Percentiles rank a stretch among this genome's conserved stretches.
Conservation (phyloP, 1,140 invertebrate species). For the Leptinotarsa texana region DNA sequence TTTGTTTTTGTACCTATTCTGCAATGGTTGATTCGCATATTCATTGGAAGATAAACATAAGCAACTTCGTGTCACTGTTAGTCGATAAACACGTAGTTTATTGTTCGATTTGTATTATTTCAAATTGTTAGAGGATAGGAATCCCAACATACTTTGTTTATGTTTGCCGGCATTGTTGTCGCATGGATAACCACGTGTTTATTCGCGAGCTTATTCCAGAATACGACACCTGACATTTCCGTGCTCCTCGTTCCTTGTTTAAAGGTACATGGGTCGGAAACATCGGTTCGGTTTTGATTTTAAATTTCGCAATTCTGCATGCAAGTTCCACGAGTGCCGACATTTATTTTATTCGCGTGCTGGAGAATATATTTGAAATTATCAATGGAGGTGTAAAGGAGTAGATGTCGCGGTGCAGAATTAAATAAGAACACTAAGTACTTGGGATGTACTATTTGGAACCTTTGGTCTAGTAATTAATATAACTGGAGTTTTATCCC, state of each 20-base stretch:
- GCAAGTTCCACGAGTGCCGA: too few relatives aligned
- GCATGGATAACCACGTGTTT: constrained; percentile 38
- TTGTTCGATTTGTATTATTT: constrained; percentile 28
- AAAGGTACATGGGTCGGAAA: neutral
- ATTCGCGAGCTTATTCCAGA: constrained; percentile 35
- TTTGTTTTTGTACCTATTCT: too few relatives aligned
- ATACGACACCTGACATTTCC: constrained; percentile 34
- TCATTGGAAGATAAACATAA: constrained; percentile 19
- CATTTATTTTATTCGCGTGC: too few relatives aligned
- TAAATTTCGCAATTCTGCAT: too few relatives aligned
- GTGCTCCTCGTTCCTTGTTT: neutral
- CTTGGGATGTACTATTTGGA: too few relatives aligned
- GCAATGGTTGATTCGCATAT: neutral
- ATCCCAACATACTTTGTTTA: constrained; percentile 33
- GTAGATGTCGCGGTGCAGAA: too few relatives aligned
- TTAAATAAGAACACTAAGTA: too few relatives aligned
- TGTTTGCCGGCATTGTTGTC: constrained; percentile 35
- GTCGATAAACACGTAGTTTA: constrained; percentile 23
- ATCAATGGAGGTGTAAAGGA: too few relatives aligned
- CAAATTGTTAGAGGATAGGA: constrained; percentile 11
- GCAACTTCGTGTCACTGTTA: constrained; percentile 26
- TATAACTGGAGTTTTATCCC: too few relatives aligned
- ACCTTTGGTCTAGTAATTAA: too few relatives aligned
- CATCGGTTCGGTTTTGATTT: neutral
- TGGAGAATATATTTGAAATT: too few relatives aligned